Evolutionary conservation across 1,140 invertebrate species (phyloP).

Genomic region (Ganaspis sp.): DNA sequence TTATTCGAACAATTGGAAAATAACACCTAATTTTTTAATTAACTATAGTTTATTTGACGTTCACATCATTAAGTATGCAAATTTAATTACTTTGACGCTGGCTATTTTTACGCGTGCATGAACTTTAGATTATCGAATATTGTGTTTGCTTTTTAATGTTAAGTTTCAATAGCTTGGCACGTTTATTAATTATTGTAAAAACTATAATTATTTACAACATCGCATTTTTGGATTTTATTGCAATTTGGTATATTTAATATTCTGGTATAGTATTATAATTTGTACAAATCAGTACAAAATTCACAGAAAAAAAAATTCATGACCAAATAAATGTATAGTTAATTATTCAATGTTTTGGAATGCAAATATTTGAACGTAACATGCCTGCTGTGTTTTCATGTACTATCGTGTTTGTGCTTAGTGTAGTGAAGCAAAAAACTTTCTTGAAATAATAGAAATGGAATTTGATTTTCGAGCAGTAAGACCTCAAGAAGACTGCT

Average conservation of each 20-base stretch:
- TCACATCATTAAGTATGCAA: neutral
- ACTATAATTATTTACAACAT: neutral
- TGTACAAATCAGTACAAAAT: too few species aligned
- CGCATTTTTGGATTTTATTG: neutral
- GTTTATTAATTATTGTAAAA: neutral
- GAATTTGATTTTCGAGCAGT: conserved; percentile 10
- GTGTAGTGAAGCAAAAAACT: neutral
- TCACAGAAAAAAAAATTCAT: too few species aligned
- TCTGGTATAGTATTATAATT: neutral
- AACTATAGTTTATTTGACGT: conserved; percentile 1
- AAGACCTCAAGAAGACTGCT: conserved; percentile 14
- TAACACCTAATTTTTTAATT: neutral
- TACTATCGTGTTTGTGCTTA: conserved; percentile 11
- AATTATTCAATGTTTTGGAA: neutral
- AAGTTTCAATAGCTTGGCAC: neutral
- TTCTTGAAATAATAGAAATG: neutral
- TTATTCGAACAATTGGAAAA: neutral
- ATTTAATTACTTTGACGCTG: neutral
- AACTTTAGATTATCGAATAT: neutral
- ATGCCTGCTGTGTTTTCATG: conserved; percentile 5
- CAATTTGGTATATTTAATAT: neutral
- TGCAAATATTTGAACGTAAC: neutral
- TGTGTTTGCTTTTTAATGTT: neutral
- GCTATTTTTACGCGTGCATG: conserved; percentile 3
- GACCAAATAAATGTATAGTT: neutral